Percentiles rank a stretch among this genome's conserved stretches.
These are phyloP conservation scores for Diplolepis rosae DNA, from an alignment of 2,888 invertebrate species.

Conservation along the genomic window DNA sequence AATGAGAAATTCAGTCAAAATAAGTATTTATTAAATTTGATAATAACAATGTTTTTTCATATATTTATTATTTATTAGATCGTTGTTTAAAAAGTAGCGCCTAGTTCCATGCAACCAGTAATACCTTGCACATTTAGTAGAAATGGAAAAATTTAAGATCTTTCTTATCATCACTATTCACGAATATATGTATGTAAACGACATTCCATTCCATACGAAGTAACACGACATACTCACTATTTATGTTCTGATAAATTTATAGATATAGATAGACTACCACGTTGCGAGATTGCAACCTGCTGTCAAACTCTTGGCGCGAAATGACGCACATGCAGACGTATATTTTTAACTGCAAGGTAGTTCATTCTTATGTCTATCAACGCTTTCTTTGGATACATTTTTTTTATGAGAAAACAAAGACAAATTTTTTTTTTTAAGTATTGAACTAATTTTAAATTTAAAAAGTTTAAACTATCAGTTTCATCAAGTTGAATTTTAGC, in stretches of 20 bases:
- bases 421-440: background rate
- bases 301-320: conserved; percentile 46
- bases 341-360: conserved; percentile 5
- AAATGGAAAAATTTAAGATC: background rate
- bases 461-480: background rate
- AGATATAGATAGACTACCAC: background rate
- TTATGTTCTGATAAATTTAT: background rate
- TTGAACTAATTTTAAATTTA: background rate
- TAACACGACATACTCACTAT: conserved; percentile 30
- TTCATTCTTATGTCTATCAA: background rate
- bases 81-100: too few relatives aligned
- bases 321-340: conserved; percentile 28
- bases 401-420: background rate
- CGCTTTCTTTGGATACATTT: background rate
- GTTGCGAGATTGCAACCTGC: conserved; percentile 42
- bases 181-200: conserved; percentile 27
- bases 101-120: background rate
- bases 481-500: background rate
- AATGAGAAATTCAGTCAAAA: too few relatives aligned
- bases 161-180: background rate
- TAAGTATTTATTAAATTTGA: too few relatives aligned
- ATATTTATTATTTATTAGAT: too few relatives aligned
- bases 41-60: too few relatives aligned
- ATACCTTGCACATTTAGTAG: background rate
- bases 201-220: conserved; percentile 34